Conservation (phyloP, 2,113 vertebrate species). For the Equus quagga region DNA sequence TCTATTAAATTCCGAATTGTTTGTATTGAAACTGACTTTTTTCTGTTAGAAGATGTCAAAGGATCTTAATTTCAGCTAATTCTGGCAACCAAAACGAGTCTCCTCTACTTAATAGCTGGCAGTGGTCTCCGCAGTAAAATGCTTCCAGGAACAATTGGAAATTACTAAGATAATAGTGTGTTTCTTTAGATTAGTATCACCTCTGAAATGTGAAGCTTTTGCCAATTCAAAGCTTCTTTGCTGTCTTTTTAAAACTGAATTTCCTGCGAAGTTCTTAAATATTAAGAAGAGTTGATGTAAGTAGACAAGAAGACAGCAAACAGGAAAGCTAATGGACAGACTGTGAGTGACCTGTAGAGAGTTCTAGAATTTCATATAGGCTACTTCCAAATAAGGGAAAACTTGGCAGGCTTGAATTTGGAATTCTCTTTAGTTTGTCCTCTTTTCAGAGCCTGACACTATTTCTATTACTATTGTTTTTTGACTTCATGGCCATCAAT, state of each 20-base stretch:
- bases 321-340: conserved; percentile 70
- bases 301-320: conserved; percentile 52
- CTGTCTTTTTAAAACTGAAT: conserved; percentile 59
- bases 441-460: not conserved
- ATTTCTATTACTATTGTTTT: not conserved
- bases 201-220: conserved; percentile 80
- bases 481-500: not conserved
- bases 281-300: conserved; percentile 65
- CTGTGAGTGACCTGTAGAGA: conserved; percentile 35
- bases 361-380: conserved; percentile 56
- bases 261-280: conserved; percentile 77
- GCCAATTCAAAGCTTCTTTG: conserved; percentile 79
- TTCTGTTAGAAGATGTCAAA: conserved; percentile 87
- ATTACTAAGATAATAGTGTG: conserved; percentile 85
- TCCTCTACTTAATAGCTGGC: conserved; percentile 85
- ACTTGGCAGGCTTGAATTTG: conserved; percentile 58
- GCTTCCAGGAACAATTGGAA: conserved; percentile 89
- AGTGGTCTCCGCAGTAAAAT: conserved; percentile 80
- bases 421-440: conserved; percentile 20
- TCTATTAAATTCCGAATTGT: conserved; percentile 86
- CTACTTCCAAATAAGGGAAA: conserved; percentile 54
- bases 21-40: conserved; percentile 84
- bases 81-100: conserved; percentile 83
- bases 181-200: conserved; percentile 86
- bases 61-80: conserved; percentile 90